Evolutionary conservation across 2,797 vertebrate genomes (phyloP), one percentile per base, ranked within the genome.

Genomic region (Anas flavirostris): DNA sequence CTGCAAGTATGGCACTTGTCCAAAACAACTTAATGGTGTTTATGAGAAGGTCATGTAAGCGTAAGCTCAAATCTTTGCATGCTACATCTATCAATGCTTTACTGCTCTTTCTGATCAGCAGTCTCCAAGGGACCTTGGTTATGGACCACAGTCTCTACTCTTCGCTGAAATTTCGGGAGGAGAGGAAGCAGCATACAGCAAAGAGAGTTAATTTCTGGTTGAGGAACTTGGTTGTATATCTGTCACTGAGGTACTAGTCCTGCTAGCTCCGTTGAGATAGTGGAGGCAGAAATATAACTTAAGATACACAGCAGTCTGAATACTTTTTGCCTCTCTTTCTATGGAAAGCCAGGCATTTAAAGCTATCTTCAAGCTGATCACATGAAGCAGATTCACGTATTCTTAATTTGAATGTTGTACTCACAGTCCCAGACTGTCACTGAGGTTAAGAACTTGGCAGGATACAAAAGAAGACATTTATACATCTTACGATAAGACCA

Each of bases 1-100:
- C 88, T 88, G 81, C 39, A 94, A 82, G 58, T 19, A 1, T 95
- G 88, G 76, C 86, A 87, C 81, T 37, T 63, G 48, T 86, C 91
- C 80, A 90, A 81, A 94, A 88, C 66, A 94, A 68, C 91, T 86
- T 90, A 91, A 88, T 96, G 89, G 86, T 84, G 86, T 96, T 97
- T 96, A 94, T 96, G 93, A 96, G 93, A 96, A 95, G 80, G 68
- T 86, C 95, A 93, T 41, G 60, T 92, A 88, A 93, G 60, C 69
- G 81, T 94, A 93, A 85, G 80, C 96, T 86, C 60, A 50, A 94
- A 89, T 78, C 84, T 87, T 78, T 75, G 75, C 62, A 69, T 91
- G 68, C 59, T 96, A 33, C 73, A 74, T 85, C 72, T 97, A 18
- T 95, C 82, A 79, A 9, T 82, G 80, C 84, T 88, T 90, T 93